phyloP scores from a whole-genome alignment of 2,113 vertebrate species.

The Strix aluco region DNA sequence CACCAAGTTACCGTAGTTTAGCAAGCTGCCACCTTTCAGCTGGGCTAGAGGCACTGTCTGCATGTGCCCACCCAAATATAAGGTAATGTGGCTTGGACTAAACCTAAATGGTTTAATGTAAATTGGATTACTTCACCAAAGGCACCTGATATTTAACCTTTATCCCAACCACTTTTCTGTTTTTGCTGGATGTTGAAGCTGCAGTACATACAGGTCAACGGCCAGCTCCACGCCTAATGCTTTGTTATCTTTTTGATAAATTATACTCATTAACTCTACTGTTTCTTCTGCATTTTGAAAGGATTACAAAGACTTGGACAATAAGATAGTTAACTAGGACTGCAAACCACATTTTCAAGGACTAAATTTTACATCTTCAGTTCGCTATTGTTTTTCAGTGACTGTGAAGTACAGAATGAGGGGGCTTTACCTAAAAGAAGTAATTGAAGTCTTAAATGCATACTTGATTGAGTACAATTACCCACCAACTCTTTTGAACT shows the following conservation, averaged over 20 bases:
- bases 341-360: not conserved
- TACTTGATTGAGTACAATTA: not conserved
- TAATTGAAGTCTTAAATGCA: not conserved
- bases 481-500: not conserved
- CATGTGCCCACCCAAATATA: not conserved
- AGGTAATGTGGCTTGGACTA: not conserved
- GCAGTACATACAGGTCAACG: not conserved
- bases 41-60: not conserved
- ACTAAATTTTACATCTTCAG: not conserved
- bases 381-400: not conserved
- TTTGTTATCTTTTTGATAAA: not conserved
- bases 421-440: not conserved
- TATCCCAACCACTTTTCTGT: not conserved
- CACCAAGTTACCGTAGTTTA: not conserved
- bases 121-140: not conserved
- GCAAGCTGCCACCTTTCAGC: not conserved
- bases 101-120: not conserved
- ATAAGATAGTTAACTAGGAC: not conserved
- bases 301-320: not conserved
- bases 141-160: not conserved
- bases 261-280: not conserved
- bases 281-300: not conserved
- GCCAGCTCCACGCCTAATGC: not conserved
- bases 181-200: not conserved
- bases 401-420: not conserved